Evolutionary conservation across 2,888 invertebrate species (phyloP), one percentile per base, ranked within the genome.

Genomic region (Drosophila recens): DNA sequence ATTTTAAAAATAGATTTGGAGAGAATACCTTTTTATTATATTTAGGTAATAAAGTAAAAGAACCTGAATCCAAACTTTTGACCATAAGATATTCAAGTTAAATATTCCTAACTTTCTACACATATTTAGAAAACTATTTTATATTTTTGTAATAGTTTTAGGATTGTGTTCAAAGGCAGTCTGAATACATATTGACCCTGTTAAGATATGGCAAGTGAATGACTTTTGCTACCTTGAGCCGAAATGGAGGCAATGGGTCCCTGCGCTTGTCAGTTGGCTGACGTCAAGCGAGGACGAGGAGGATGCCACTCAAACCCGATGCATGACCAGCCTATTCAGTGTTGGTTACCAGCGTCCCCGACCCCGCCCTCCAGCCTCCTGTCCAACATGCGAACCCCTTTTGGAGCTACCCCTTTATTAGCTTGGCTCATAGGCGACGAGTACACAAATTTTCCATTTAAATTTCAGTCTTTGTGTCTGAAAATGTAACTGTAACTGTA

Each of bases 381-480:
- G 5, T 13, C 5, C 15, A 15, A 8, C 9, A 66, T 77, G 67
- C 74, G 52, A 53, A 56, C 56, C 56, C 34, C 36, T 36, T 54
- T 53, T 23, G 62, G 42, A 5, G 17, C 27, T 46, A 67, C 27
- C 68, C 67, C 62, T 77, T 82, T 74, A 82, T 82, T 82, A 77
- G 54, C 51, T 15, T 42, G 51, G 49, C 52, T 17, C 17, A 53
- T 53, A 38, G 43, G 64, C 72, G 63, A 67, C 67, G 78, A 70
- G 62, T 68, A 81, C 83, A 80, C 69, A 65, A 73, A 78, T 70
- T 75, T 82, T 73, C 86, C 80, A 80, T 85, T 85, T 80, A 78
- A 75, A 85, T 74, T 86, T 70, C 33, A 72, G 62, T 43, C n/a
- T 15, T 40, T n/a, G 30, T 30, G 27, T 58, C 46, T 57, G 33